Evolutionary conservation across 1,140 invertebrate species (phyloP), one percentile per base, ranked within the genome.

Genomic region (Caenorhabditis briggsae): DNA sequence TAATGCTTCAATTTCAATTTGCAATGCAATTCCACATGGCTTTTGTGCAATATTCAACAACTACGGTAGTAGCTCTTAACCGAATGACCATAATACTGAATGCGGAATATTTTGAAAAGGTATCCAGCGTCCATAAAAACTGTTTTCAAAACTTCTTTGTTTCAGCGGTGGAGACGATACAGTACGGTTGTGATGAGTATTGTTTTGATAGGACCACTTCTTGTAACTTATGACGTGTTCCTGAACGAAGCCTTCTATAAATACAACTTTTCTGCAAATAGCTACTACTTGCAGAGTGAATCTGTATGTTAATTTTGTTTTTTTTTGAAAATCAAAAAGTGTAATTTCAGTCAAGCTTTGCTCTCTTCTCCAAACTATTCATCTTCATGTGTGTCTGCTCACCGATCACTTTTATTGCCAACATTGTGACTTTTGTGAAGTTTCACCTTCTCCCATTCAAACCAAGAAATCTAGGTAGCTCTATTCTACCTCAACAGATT

Each of bases 21-120:
- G 64, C 11, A 43, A 70, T 70, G 33, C 64, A 70, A 70, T 70
- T 70, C 33, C 33, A 70, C 16, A 70, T 70, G 64, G 64, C 64
- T 18, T 70, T 43, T 46, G 64, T 70, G 23, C 64, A 70, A 18
- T 70, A 43, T 23, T 12, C 33, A 18, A 43, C 41, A 16, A 70
- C 64, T 70, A 70, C 64, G 23, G 18, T 46, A 43, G 41, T 70
- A 8, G 64, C 64, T 0, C 16, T 70, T 43, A 70, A 70, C 18
- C 33, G 64, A 70, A 46, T 46, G 41, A 43, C 64, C 3, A 43
- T 70, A 14, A 46, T 70, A 11, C 18, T 23, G 9, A 25, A 43
- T n/a, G 12, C 12, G 2, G 16, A 46, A 18, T 70, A 25, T 70
- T 70, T 70, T 70, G 41, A 43, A 0, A 43, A 43, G 64, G 64